Percentiles rank a stretch among this genome's conserved stretches.
phyloP scores from a whole-genome alignment of 1,140 invertebrate genomes.

The Chymomyza costata region DNA sequence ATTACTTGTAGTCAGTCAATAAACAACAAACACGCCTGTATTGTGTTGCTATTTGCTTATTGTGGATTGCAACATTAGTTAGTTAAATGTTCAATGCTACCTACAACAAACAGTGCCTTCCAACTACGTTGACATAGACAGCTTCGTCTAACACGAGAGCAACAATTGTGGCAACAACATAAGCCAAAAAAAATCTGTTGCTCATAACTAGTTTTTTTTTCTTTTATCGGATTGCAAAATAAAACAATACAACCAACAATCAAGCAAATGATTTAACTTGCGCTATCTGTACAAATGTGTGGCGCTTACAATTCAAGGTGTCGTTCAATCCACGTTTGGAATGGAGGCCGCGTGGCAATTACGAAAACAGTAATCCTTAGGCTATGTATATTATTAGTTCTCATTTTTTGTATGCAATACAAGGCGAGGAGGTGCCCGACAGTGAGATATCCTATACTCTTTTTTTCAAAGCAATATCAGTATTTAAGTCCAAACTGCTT shows the following conservation, averaged over 20 bases:
- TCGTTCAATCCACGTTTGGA: too few relatives aligned
- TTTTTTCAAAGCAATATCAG: too few relatives aligned
- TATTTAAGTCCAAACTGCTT: too few relatives aligned
- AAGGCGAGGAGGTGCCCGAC: too few relatives aligned
- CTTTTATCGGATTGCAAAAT: slow-evolving; percentile 68
- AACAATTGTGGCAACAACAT: slow-evolving; percentile 71
- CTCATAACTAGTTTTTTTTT: slow-evolving; percentile 61
- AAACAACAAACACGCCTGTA: slow-evolving; percentile 27
- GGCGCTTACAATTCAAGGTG: too few relatives aligned
- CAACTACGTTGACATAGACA: slow-evolving; percentile 30
- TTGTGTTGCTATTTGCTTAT: slow-evolving; percentile 65
- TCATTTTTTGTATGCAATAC: too few relatives aligned
- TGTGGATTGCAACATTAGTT: slow-evolving; percentile 69
- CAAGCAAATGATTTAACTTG: slow-evolving; percentile 33
- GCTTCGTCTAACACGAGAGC: slow-evolving; percentile 63
- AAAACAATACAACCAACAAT: slow-evolving; percentile 53
- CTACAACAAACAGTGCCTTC: slow-evolving; percentile 52
- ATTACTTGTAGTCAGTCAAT: too few relatives aligned
- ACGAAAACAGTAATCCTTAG: too few relatives aligned
- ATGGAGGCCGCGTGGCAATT: too few relatives aligned
- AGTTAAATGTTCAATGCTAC: slow-evolving; percentile 72
- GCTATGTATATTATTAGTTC: too few relatives aligned
- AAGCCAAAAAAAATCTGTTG: slow-evolving; percentile 30
- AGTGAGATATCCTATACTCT: too few relatives aligned
- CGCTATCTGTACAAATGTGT: too few relatives aligned